phyloP scores from a whole-genome alignment of 1,140 invertebrate genomes.

The Drosophila guanche region DNA sequence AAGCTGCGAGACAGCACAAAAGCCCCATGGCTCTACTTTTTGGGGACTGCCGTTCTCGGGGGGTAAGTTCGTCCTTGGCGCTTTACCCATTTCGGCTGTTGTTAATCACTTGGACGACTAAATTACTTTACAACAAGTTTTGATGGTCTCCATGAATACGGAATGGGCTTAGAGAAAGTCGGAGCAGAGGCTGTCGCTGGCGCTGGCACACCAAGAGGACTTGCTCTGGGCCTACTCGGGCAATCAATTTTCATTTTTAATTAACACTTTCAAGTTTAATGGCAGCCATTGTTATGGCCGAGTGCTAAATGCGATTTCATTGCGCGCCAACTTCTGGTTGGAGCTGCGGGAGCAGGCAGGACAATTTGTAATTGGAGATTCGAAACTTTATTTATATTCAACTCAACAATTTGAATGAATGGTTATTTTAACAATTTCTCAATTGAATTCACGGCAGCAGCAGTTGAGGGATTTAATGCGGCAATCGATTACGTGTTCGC shows the following conservation, averaged over 20 bases:
- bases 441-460: too few relatives aligned
- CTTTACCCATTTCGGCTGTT: conserved; percentile 42
- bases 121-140: conserved; percentile 80
- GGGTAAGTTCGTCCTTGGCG: conserved; percentile 59
- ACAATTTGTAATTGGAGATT: too few relatives aligned
- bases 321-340: conserved; percentile 6
- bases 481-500: too few relatives aligned
- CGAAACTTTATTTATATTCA: too few relatives aligned
- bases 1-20: neutral
- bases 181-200: conserved; percentile 3
- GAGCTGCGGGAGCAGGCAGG: neutral
- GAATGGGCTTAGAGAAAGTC: conserved; percentile 51
- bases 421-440: too few relatives aligned
- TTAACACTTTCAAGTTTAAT: conserved; percentile 81
- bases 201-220: neutral
- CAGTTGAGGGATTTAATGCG: too few relatives aligned
- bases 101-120: conserved; percentile 74
- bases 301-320: conserved; percentile 66
- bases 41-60: neutral
- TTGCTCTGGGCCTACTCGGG: conserved; percentile 20
- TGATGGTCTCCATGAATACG: conserved; percentile 74
- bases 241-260: conserved; percentile 82
- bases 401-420: too few relatives aligned
- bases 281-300: conserved; percentile 71
- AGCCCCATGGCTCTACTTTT: too few relatives aligned